phyloP scores from a whole-genome alignment of 2,888 invertebrate species.

The Hipparchia semele region DNA sequence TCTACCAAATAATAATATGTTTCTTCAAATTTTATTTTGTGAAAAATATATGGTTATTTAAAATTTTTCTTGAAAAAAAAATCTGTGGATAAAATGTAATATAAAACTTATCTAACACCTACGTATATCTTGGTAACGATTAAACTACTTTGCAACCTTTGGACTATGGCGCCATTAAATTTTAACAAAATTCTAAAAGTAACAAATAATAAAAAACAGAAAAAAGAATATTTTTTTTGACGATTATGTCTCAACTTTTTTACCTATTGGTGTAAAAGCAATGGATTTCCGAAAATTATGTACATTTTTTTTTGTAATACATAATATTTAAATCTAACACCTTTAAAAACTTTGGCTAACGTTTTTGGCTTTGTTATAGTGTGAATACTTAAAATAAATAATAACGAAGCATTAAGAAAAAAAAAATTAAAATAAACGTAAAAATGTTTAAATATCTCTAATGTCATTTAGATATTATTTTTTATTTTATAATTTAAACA shows the following conservation, averaged over 20 bases:
- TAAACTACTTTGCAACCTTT: constrained; percentile 16
- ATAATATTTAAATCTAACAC: constrained; percentile 44
- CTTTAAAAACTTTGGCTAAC: constrained; percentile 72
- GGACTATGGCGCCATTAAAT: constrained; percentile 36
- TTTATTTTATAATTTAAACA: constrained; percentile 39
- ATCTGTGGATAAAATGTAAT: constrained; percentile 6
- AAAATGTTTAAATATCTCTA: constrained; percentile 53
- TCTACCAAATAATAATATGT: no score
- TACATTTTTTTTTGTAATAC: constrained; percentile 41
- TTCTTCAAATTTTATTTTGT: background rate
- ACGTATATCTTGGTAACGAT: constrained; percentile 14
- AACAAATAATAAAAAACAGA: constrained; percentile 42
- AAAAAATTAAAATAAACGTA: constrained; percentile 25
- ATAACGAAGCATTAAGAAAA: constrained; percentile 34
- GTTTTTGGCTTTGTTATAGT: constrained; percentile 66
- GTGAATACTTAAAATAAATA: background rate
- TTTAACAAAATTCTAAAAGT: background rate
- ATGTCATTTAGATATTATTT: constrained; percentile 48
- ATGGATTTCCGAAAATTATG: constrained; percentile 30
- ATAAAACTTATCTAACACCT: constrained; percentile 7
- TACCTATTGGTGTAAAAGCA: constrained; percentile 9
- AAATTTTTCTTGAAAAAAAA: background rate
- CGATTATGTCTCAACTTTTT: background rate
- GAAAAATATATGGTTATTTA: constrained; percentile 3
- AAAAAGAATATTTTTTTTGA: background rate